A percentile compares a stretch with the other conserved stretches of the same genome.
Evolutionary conservation across 2,113 vertebrate genomes (phyloP).

Genomic region (Thermophis baileyi): DNA sequence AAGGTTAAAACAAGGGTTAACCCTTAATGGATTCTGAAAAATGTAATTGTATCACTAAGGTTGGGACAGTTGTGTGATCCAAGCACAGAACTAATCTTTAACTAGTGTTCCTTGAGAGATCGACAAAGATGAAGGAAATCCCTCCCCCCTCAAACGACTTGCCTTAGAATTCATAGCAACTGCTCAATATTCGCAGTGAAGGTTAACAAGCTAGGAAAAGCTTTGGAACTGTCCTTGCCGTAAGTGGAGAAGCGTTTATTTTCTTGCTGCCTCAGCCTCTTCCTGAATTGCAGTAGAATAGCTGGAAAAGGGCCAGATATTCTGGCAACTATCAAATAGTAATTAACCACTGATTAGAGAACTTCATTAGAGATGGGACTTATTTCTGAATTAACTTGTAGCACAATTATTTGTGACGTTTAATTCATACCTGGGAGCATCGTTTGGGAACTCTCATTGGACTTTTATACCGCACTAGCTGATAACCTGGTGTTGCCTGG

Average conservation of each 20-base stretch:
- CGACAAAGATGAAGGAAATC: background rate
- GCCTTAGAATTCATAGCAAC: background rate
- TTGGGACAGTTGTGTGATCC: background rate
- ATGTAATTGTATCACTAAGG: background rate
- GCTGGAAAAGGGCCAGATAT: background rate
- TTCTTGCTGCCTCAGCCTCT: background rate
- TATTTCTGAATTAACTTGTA: background rate
- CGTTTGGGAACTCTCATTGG: background rate
- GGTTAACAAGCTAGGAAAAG: background rate
- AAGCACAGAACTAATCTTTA: background rate
- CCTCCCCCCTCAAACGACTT: too few species aligned
- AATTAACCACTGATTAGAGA: background rate
- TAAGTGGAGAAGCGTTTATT: background rate
- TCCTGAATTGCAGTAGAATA: background rate
- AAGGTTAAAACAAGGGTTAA: background rate
- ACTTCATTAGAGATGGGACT: background rate
- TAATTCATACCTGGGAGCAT: background rate
- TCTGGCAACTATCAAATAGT: background rate
- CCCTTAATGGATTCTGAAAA: background rate
- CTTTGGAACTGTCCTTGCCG: background rate
- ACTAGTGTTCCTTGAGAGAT: constrained; percentile 31
- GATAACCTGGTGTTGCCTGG: too few species aligned
- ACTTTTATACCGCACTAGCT: background rate
- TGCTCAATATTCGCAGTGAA: background rate
- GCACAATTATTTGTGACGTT: background rate